A percentile compares a stretch with the other conserved stretches of the same genome.
Conservation (phyloP, 2,797 vertebrate species). For the Clangula hyemalis region DNA sequence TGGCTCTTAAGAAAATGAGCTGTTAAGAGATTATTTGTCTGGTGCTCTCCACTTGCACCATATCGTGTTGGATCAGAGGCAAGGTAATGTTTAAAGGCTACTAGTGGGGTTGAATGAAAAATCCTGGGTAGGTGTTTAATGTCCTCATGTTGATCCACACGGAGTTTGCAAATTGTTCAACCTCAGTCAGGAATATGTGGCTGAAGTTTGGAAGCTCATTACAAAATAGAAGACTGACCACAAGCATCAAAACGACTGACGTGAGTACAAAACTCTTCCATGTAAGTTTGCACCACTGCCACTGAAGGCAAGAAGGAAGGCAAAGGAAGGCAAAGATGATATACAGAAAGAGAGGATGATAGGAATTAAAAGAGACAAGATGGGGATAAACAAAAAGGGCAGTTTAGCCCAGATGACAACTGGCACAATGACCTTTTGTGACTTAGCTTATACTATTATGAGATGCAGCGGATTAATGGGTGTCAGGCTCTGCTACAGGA, state of each 20-base stretch:
- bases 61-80: neutral
- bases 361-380: neutral
- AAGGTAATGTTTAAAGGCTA: neutral
- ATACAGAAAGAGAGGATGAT: neutral
- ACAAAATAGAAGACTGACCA: neutral
- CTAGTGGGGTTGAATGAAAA: neutral
- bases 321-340: neutral
- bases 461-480: neutral
- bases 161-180: neutral
- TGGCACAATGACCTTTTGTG: neutral
- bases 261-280: neutral
- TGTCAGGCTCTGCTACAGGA: neutral
- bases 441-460: neutral
- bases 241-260: neutral
- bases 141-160: neutral
- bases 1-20: neutral
- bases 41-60: neutral
- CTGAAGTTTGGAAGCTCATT: neutral
- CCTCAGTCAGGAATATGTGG: neutral
- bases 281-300: neutral
- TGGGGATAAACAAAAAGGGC: neutral
- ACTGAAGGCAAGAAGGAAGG: neutral
- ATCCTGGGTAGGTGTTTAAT: fast-evolving
- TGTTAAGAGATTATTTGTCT: neutral
- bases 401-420: neutral